phyloP scores from a whole-genome alignment of 2,888 invertebrate species.

The Nemapogon koenigi region DNA sequence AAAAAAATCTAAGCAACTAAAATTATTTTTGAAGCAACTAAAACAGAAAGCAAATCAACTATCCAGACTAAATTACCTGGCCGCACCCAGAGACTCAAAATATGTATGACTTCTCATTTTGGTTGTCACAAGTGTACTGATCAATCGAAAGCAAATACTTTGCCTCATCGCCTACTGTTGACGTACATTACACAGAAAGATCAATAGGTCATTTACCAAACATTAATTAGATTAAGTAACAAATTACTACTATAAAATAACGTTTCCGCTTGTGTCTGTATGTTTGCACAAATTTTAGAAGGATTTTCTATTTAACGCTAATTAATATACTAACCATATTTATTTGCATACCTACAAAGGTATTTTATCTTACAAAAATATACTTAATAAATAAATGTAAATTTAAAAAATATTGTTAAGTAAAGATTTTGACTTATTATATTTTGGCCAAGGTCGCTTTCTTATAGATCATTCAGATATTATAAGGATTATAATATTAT shows the following conservation, averaged over 20 bases:
- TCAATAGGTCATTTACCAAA: constrained; percentile 41
- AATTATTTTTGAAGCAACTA: neutral
- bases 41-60: constrained; percentile 6
- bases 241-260: neutral
- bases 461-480: too few relatives aligned
- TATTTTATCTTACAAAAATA: too few relatives aligned
- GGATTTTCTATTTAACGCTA: too few relatives aligned
- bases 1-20: neutral
- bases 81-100: constrained; percentile 52
- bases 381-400: too few relatives aligned
- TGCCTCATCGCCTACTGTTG: constrained; percentile 61
- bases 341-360: too few relatives aligned
- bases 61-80: constrained; percentile 38
- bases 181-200: constrained; percentile 48
- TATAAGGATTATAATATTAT: too few relatives aligned
- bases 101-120: constrained; percentile 60
- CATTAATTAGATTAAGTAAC: constrained; percentile 16
- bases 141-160: constrained; percentile 42
- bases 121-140: constrained; percentile 53
- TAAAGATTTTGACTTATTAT: too few relatives aligned
- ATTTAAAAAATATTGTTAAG: too few relatives aligned
- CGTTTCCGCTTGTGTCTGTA: too few relatives aligned
- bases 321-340: too few relatives aligned
- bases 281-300: too few relatives aligned
- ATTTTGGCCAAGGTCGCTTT: too few relatives aligned